Evolutionary conservation across 2,113 vertebrate species (phyloP).

Genomic region (Mola mola): DNA sequence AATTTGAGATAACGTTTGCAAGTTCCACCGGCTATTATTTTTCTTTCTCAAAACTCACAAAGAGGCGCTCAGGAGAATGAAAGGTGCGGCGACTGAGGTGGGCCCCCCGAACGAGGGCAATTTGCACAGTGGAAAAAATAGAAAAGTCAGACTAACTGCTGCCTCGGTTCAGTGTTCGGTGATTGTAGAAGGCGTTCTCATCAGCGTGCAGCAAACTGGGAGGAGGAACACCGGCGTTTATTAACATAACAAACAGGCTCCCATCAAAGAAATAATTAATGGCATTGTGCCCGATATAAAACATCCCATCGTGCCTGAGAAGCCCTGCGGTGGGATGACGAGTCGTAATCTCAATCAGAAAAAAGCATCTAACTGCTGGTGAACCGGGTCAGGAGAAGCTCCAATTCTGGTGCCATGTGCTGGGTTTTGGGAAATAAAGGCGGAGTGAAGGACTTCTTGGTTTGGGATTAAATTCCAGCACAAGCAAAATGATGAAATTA

Average conservation of each 20-base stretch:
- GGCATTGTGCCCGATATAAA: conserved; percentile 92
- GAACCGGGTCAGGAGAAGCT: background rate
- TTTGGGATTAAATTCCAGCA: too few species aligned
- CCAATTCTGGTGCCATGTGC: background rate
- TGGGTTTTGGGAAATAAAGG: background rate
- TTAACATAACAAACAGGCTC: conserved; percentile 93
- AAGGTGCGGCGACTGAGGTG: conserved; percentile 62
- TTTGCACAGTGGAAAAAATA: too few species aligned
- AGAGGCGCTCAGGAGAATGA: conserved; percentile 52
- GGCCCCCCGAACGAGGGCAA: too few species aligned
- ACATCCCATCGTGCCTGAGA: conserved; percentile 89
- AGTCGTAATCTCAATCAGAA: conserved; percentile 90
- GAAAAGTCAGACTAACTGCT: conserved; percentile 30
- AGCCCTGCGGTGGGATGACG: conserved; percentile 71
- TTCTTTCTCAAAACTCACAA: conserved; percentile 67
- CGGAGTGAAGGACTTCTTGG: too few species aligned
- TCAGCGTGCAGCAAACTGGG: conserved; percentile 45
- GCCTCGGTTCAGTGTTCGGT: conserved; percentile 29
- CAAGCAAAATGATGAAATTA: too few species aligned
- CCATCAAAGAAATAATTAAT: conserved; percentile 94
- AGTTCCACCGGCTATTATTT: conserved; percentile 74
- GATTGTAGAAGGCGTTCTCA: conserved; percentile 65
- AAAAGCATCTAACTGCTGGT: conserved; percentile 81
- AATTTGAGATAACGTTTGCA: conserved; percentile 76
- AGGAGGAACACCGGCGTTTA: conserved; percentile 57